phyloP scores from a whole-genome alignment of 2,888 invertebrate genomes.

The Heteromyza rotundicornis region DNA sequence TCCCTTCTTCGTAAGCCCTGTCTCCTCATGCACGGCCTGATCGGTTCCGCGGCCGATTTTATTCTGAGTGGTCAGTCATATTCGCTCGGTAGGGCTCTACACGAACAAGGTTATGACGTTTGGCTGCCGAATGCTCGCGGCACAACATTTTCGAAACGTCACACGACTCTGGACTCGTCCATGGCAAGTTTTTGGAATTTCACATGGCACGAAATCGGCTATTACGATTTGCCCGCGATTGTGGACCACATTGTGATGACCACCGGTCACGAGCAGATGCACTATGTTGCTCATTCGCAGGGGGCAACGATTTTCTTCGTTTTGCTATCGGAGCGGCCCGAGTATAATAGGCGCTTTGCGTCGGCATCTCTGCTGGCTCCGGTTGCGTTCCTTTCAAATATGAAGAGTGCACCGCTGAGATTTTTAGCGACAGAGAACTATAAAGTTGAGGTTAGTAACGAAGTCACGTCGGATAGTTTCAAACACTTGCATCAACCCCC shows the following conservation, averaged over 20 bases:
- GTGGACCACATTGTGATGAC: constrained; percentile 49
- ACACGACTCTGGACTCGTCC: constrained; percentile 40
- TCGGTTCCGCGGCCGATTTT: constrained; percentile 56
- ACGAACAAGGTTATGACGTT: constrained; percentile 54
- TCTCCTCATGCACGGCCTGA: constrained; percentile 55
- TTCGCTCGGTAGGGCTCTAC: constrained; percentile 47
- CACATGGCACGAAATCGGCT: constrained; percentile 58
- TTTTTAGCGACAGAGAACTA: constrained; percentile 42
- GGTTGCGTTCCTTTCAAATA: constrained; percentile 46
- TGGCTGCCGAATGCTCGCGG: constrained; percentile 58
- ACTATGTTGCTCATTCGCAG: constrained; percentile 57
- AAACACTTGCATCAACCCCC: no score
- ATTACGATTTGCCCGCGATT: constrained; percentile 51
- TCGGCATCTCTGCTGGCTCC: constrained; percentile 51
- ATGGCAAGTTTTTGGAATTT: constrained; percentile 54
- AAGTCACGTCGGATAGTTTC: no score
- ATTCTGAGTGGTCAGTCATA: constrained; percentile 43
- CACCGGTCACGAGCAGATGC: constrained; percentile 46
- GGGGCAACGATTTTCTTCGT: constrained; percentile 55
- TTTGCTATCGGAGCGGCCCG: constrained; percentile 50
- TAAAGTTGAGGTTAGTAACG: constrained; percentile 46
- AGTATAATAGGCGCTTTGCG: constrained; percentile 48
- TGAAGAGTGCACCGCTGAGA: constrained; percentile 49
- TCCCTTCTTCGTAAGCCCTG: constrained; percentile 33
- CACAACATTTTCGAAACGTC: constrained; percentile 52